Base-by-base conservation (phyloP, 1,140 invertebrate genomes). In the Gonatopus flavifemur region DNA sequence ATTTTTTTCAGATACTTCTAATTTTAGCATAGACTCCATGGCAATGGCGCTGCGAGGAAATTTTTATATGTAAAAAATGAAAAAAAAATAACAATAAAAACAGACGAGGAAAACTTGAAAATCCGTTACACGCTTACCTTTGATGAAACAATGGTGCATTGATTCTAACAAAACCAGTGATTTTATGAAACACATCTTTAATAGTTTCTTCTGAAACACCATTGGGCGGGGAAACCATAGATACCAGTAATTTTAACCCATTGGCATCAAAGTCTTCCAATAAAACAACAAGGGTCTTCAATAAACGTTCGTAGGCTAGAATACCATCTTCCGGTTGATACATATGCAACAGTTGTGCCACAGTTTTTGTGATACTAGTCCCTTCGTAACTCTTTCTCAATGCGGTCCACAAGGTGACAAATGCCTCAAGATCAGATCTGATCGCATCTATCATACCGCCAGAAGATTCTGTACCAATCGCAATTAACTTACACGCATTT, bases 311-410 rank as follows among this genome's bases (percentile, higher is more conserved):
- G n/a, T 73, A 74, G 28, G 61, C 62, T 9, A 42, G 22, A 54
- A 74, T 58, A 13, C 69, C 69, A 40, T 70, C 67, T 42, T 75
- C 59, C 1, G 70, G 65, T 41, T 71, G 65, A 41, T 74, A 74
- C 41, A 68, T 66, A 18, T 63, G 61, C 12, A 73, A 36, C 19
- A 74, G 56, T 42, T 59, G 59, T 6, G 64, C 67, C 12, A 74
- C 57, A 9, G 59, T 66, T 45, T 51, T 65, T 9, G 62, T 60
- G 7, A 72, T 57, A 44, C 68, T 66, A 12, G 58, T 66, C 0
- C 59, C 63, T 13, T 68, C 57, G 18, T 66, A 70, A 62, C 52
- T 63, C 5, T 50, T 46, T 25, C 63, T 41, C 28, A 69, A 40
- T 16, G 52, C 52, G 16, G 61, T 51, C 67, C 66, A 70, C 22